Evolutionary conservation across 2,888 invertebrate genomes (phyloP).

Genomic region (Doris montereyensis): DNA sequence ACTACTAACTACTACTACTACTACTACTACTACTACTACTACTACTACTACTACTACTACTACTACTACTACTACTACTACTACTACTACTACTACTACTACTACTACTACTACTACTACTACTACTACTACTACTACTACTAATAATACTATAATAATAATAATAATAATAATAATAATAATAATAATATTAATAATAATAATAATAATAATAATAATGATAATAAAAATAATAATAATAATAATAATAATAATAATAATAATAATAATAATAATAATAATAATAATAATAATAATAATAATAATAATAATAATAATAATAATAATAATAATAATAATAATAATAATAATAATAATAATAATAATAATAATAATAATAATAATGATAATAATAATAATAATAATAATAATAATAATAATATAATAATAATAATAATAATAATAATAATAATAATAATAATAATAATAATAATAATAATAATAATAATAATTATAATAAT

Average conservation of each 20-base stretch:
- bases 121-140: not conserved
- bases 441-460: not conserved
- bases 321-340: too few species aligned
- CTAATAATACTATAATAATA: not conserved
- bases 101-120: not conserved
- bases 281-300: too few species aligned
- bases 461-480: not conserved
- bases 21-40: not conserved
- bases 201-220: too few species aligned
- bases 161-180: too few species aligned
- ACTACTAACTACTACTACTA: not conserved
- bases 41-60: not conserved
- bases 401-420: not conserved
- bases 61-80: not conserved
- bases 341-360: too few species aligned
- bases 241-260: too few species aligned
- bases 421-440: not conserved
- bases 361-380: too few species aligned
- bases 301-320: too few species aligned
- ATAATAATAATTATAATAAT: not conserved
- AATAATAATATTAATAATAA: too few species aligned
- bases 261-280: too few species aligned
- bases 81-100: not conserved
- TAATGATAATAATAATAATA: not conserved
- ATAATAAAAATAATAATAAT: too few species aligned